Evolutionary conservation across 2,797 vertebrate species (phyloP).

Genomic region (Poecilia picta): DNA sequence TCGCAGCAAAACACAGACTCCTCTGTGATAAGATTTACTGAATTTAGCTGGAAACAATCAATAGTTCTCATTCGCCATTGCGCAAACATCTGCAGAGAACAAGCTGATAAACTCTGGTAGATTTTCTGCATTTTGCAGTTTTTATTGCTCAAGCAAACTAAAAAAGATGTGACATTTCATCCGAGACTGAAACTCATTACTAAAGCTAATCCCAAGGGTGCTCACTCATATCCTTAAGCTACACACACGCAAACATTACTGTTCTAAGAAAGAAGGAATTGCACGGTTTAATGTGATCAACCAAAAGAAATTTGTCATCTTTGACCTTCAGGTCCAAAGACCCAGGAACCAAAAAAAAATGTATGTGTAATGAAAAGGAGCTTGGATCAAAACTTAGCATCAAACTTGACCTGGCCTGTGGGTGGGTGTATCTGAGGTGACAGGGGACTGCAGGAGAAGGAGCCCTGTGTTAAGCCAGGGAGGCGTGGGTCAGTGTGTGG

Average conservation of each 20-base stretch:
- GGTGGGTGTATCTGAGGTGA: constrained; percentile 53
- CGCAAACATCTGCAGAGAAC: constrained; percentile 10
- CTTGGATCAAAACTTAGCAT: constrained; percentile 35
- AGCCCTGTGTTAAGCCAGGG: constrained; percentile 62
- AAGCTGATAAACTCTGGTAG: constrained; percentile 35
- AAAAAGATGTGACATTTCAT: constrained; percentile 44
- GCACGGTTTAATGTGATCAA: constrained; percentile 28
- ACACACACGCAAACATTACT: constrained; percentile 3
- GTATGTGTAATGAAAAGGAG: constrained; percentile 23
- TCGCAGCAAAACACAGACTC: constrained; percentile 47
- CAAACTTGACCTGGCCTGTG: constrained; percentile 45
- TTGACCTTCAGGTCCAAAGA: constrained; percentile 27
- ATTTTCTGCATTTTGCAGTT: constrained; percentile 33
- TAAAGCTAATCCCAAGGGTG: constrained; percentile 39
- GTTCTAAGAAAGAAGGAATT: constrained; percentile 51
- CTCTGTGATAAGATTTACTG: constrained; percentile 60
- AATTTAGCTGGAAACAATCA: constrained; percentile 45
- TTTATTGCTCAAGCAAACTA: constrained; percentile 41
- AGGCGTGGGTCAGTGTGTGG: constrained; percentile 69
- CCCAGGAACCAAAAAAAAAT: constrained; percentile 21
- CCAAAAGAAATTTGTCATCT: constrained; percentile 34
- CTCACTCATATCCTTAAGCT: constrained; percentile 53
- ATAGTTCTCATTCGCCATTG: constrained; percentile 35
- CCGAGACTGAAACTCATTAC: constrained; percentile 63
- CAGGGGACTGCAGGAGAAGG: constrained; percentile 42